Conservation (phyloP, 2,888 invertebrate genomes). For the Drosophila meridiana region DNA sequence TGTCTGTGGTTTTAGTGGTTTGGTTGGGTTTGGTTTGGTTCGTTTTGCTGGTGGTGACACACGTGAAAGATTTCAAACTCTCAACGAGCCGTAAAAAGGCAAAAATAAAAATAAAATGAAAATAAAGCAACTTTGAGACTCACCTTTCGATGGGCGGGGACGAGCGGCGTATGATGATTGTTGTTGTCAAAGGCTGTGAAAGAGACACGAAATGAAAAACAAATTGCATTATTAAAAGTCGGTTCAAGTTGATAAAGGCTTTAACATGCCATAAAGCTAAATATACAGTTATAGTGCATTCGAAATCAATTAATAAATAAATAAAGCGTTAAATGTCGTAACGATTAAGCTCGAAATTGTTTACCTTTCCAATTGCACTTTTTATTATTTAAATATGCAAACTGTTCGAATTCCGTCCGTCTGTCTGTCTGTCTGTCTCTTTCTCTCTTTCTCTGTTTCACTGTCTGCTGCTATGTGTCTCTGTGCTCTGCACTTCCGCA, state of each 20-base stretch:
- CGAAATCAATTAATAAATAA: constrained; percentile 36
- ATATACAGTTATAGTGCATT: constrained; percentile 33
- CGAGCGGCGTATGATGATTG: constrained; percentile 66
- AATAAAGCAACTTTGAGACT: constrained; percentile 42
- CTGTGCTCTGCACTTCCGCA: constrained; percentile 69
- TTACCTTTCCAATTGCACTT: constrained; percentile 72
- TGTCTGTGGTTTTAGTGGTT: constrained; percentile 15
- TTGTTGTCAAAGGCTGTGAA: constrained; percentile 72
- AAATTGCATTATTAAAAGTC: constrained; percentile 30
- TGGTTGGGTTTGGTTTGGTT: neutral
- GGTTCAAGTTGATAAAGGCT: constrained; percentile 28
- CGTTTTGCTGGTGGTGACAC: constrained; percentile 29
- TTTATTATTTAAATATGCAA: constrained; percentile 64
- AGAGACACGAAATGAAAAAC: constrained; percentile 10
- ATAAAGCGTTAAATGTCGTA: constrained; percentile 43
- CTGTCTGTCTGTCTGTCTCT: neutral
- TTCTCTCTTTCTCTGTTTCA: constrained; percentile 3
- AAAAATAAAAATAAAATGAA: constrained; percentile 27
- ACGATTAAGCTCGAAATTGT: constrained; percentile 60
- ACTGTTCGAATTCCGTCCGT: constrained; percentile 39
- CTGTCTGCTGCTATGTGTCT: constrained; percentile 12
- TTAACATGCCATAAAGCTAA: constrained; percentile 24
- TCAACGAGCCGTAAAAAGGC: constrained; percentile 50
- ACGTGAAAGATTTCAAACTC: constrained; percentile 58
- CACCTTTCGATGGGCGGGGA: constrained; percentile 73